phyloP scores from a whole-genome alignment of 2,797 vertebrate species.

The Gymnothorax javanicus region DNA sequence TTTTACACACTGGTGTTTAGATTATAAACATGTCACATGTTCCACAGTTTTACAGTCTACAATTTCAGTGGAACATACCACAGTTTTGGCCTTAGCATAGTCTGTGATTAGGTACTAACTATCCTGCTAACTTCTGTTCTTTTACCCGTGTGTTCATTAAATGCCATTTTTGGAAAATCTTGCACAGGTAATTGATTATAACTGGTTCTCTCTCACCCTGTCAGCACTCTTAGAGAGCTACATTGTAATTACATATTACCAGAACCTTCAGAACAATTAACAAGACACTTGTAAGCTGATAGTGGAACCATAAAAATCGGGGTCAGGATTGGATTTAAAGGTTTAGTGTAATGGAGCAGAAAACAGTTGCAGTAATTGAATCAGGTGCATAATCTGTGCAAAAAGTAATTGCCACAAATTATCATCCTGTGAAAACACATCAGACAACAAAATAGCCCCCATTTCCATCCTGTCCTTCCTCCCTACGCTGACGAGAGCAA shows the following conservation, averaged over 20 bases:
- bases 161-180: no score
- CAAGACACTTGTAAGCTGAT: slow-evolving; percentile 62
- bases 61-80: no score
- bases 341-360: slow-evolving; percentile 62
- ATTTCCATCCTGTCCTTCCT: slow-evolving; percentile 22
- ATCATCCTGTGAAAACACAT: slow-evolving; percentile 66
- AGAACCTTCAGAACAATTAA: slow-evolving; percentile 70
- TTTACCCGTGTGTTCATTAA: no score
- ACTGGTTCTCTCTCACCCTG: not conserved
- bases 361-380: slow-evolving; percentile 68
- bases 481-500: slow-evolving; percentile 3
- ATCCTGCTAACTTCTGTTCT: no score
- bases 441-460: slow-evolving; percentile 59
- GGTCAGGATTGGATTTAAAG: slow-evolving; percentile 76
- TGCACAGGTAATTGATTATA: no score
- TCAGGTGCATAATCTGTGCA: slow-evolving; percentile 71
- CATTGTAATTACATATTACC: slow-evolving; percentile 64
- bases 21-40: no score
- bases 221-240: slow-evolving; percentile 35
- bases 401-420: slow-evolving; percentile 73
- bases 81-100: no score
- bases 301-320: slow-evolving; percentile 69
- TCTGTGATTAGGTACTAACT: no score
- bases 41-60: no score
- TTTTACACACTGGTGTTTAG: no score